Percentiles rank a stretch among this genome's conserved stretches.
Evolutionary conservation across 1,140 invertebrate genomes (phyloP).

Genomic region (Brachionus manjavacas): DNA sequence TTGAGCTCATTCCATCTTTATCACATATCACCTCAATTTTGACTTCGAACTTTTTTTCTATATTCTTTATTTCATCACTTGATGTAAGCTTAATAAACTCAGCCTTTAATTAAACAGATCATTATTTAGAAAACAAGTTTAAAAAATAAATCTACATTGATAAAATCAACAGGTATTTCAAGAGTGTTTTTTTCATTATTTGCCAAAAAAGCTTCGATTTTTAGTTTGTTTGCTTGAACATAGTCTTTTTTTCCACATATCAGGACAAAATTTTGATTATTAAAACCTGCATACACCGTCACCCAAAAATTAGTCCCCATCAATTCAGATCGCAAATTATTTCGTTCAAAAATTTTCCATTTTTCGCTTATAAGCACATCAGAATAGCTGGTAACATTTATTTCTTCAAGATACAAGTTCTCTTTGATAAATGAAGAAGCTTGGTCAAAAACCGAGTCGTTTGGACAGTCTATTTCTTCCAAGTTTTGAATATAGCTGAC

Average conservation of each 20-base stretch:
- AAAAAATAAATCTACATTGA: background rate
- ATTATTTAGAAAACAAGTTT: background rate
- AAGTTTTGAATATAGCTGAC: background rate
- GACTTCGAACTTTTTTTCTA: background rate
- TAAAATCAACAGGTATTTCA: background rate
- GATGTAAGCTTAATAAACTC: background rate
- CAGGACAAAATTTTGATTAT: background rate
- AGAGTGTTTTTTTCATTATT: background rate
- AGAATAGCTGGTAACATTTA: background rate
- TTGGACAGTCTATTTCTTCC: background rate
- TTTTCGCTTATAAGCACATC: background rate
- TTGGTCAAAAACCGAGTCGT: background rate
- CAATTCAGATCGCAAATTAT: background rate
- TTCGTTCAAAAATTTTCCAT: conserved; percentile 4
- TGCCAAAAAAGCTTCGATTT: background rate
- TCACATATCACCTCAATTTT: background rate
- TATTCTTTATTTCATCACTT: background rate
- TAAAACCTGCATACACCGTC: background rate
- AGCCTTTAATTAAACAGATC: background rate
- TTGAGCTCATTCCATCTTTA: background rate
- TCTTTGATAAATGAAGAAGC: background rate
- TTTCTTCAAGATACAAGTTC: background rate
- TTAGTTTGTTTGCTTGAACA: background rate
- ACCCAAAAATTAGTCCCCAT: background rate
- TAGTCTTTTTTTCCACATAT: conserved; percentile 3